Evolutionary conservation across 2,113 vertebrate species (phyloP).

Genomic region (Oncorhynchus nerka): DNA sequence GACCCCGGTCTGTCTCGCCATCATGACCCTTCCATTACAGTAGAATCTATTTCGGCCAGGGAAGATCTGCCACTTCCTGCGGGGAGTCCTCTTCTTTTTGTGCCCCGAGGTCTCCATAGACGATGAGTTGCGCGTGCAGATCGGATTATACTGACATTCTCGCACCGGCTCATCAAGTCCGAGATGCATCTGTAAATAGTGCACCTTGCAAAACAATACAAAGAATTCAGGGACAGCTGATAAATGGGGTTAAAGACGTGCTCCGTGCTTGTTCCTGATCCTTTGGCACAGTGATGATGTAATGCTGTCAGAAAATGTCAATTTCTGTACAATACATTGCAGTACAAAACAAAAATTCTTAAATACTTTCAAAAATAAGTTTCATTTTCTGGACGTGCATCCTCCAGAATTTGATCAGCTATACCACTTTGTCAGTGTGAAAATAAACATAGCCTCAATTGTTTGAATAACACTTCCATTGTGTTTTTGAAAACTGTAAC

Average conservation of each 20-base stretch:
- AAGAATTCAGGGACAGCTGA: neutral
- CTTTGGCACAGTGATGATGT: neutral
- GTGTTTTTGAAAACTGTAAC: neutral
- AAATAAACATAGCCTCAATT: neutral
- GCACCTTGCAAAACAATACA: neutral
- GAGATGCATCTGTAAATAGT: constrained; percentile 75
- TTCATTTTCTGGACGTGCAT: neutral
- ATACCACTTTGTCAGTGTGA: neutral
- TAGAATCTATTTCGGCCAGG: constrained; percentile 94
- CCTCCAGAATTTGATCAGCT: neutral
- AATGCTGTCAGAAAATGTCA: neutral
- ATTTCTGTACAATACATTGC: neutral
- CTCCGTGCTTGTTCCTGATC: neutral
- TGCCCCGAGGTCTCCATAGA: constrained; percentile 84
- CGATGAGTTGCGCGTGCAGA: constrained; percentile 86
- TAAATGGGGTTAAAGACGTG: neutral
- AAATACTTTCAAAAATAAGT: neutral
- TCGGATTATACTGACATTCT: constrained; percentile 90
- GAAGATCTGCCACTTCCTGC: constrained; percentile 93
- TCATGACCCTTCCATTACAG: constrained; percentile 93
- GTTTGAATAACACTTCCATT: constrained; percentile 33
- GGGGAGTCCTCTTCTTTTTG: constrained; percentile 76
- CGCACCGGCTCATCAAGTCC: constrained; percentile 84
- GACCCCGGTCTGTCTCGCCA: constrained; percentile 90
- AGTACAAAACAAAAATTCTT: neutral